A percentile compares a stretch with the other conserved stretches of the same genome.
Conservation (phyloP, 2,797 vertebrate genomes). For the Pachyuromys duprasi region DNA sequence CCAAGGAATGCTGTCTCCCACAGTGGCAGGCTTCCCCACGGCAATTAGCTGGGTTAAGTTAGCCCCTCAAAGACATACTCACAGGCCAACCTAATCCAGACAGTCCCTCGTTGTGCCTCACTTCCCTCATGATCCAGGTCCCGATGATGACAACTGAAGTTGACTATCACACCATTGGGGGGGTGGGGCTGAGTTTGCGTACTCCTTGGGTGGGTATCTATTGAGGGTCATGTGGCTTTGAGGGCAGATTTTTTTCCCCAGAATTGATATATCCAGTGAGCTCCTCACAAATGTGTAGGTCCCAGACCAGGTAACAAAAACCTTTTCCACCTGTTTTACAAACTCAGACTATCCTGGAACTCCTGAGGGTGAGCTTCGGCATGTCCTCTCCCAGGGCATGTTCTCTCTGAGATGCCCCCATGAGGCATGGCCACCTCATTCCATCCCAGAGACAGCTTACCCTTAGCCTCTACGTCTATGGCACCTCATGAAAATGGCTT, state of each 20-base stretch:
- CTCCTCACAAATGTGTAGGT: not conserved
- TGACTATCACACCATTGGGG: not conserved
- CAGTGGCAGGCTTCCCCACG: not conserved
- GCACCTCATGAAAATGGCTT: not conserved
- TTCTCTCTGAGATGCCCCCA: not conserved
- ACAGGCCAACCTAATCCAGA: not conserved
- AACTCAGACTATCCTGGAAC: not conserved
- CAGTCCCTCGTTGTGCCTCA: not conserved
- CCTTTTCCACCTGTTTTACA: not conserved
- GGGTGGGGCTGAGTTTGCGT: too few relatives aligned
- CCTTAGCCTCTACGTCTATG: not conserved
- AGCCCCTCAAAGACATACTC: too few relatives aligned
- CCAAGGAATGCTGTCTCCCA: not conserved
- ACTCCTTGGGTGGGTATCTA: not conserved
- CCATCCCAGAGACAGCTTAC: too few relatives aligned
- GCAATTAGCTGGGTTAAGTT: not conserved
- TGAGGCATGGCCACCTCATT: not conserved
- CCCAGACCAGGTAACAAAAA: not conserved
- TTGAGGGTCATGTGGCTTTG: not conserved
- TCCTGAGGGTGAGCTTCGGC: not conserved
- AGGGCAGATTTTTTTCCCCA: not conserved
- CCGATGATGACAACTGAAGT: too few relatives aligned
- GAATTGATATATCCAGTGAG: accelerated
- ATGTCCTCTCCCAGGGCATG: not conserved
- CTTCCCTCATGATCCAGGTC: not conserved